Evolutionary conservation across 2,113 vertebrate genomes (phyloP).

Genomic region (Probosciger aterrimus): DNA sequence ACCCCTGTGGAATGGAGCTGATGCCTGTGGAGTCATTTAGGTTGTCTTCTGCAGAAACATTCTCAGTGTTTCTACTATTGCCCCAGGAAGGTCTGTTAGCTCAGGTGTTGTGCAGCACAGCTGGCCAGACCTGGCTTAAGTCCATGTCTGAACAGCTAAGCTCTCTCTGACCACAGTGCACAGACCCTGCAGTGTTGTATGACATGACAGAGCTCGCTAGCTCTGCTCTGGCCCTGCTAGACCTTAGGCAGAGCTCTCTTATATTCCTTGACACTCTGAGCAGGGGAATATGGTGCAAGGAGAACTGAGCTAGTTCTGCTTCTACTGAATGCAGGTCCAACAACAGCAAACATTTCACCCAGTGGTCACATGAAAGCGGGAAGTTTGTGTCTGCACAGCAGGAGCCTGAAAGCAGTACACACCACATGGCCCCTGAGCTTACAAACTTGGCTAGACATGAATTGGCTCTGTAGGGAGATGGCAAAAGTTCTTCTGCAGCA

Average conservation of each 20-base stretch:
- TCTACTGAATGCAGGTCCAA: not conserved
- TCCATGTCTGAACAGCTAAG: not conserved
- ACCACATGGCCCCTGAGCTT: not conserved
- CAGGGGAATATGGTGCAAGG: not conserved
- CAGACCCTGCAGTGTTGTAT: not conserved
- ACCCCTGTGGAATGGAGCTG: not conserved
- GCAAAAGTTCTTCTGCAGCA: not conserved
- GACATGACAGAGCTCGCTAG: not conserved
- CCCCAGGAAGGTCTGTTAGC: not conserved
- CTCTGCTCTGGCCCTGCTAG: not conserved
- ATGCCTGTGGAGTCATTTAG: not conserved
- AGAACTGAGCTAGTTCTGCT: not conserved
- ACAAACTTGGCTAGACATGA: rapidly evolving
- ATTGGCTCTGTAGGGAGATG: not conserved
- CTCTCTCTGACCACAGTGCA: not conserved
- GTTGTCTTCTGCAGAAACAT: not conserved
- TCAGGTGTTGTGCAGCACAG: not conserved
- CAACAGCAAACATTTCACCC: not conserved
- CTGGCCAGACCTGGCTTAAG: not conserved
- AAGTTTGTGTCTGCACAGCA: not conserved
- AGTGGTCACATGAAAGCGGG: not conserved
- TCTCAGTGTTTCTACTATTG: rapidly evolving
- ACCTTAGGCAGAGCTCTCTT: not conserved
- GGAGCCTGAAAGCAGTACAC: not conserved
- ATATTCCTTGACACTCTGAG: not conserved